Evolutionary conservation across 2,888 invertebrate species (phyloP).

Genomic region (Theretra japonica): DNA sequence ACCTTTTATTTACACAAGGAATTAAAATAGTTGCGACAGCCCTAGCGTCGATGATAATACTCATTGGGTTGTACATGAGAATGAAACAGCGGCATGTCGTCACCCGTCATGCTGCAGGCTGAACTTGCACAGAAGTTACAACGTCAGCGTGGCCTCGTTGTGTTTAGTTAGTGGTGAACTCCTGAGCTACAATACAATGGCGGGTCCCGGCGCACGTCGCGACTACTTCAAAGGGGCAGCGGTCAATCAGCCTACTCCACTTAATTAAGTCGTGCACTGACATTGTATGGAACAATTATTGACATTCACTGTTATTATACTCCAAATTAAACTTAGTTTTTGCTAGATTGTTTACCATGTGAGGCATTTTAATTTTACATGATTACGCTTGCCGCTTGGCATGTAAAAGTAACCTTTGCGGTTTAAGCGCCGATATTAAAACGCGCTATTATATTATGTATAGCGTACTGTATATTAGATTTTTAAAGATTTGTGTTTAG

Average conservation of each 20-base stretch:
- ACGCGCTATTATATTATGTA: not conserved
- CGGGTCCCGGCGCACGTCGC: constrained; percentile 38
- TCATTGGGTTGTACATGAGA: constrained; percentile 2
- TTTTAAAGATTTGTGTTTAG: not conserved
- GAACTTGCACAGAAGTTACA: not conserved
- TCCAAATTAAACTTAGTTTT: constrained; percentile 21
- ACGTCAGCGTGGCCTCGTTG: constrained; percentile 22
- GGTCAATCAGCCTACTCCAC: constrained; percentile 44
- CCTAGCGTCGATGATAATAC: not conserved
- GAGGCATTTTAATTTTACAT: constrained; percentile 8
- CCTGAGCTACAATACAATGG: constrained; percentile 57
- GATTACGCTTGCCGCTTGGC: not conserved
- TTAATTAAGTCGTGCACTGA: constrained; percentile 57
- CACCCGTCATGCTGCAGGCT: not conserved
- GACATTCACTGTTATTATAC: constrained; percentile 25
- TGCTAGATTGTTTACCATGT: constrained; percentile 15
- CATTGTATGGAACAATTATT: constrained; percentile 57
- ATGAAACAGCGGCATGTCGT: constrained; percentile 10
- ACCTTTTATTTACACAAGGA: too few relatives aligned
- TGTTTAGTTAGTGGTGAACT: constrained; percentile 45
- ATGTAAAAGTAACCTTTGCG: constrained; percentile 2
- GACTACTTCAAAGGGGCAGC: constrained; percentile 48
- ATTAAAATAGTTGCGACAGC: not conserved
- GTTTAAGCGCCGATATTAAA: constrained; percentile 1
- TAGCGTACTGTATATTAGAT: not conserved